A percentile compares a stretch with the other conserved stretches of the same genome.
These are phyloP conservation scores for Chironomus riparius DNA, from an alignment of 2,888 invertebrate species.

Conservation along the genomic window DNA sequence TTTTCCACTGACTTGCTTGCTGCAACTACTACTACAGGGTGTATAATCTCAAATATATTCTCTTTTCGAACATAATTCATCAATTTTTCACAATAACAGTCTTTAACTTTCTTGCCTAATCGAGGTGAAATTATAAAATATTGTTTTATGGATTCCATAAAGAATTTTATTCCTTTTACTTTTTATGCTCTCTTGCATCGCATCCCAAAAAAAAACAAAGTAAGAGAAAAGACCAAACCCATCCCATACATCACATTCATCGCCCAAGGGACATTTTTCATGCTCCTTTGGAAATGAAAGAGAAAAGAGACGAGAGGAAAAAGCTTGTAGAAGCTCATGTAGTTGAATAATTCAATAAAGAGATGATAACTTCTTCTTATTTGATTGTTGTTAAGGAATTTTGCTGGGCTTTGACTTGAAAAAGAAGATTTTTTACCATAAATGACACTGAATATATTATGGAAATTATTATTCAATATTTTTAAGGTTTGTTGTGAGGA, in stretches of 20 bases:
- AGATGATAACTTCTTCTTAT: no score
- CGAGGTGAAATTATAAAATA: slow-evolving; percentile 33
- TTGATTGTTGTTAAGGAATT: no score
- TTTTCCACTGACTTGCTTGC: slow-evolving; percentile 4
- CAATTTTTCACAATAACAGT: slow-evolving; percentile 31
- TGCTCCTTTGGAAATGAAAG: no score
- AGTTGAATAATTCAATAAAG: no score
- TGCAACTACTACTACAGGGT: slow-evolving; percentile 31
- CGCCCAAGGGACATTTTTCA: slow-evolving; percentile 29
- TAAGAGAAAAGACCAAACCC: slow-evolving; percentile 29
- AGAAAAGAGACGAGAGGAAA: no score
- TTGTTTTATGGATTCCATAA: slow-evolving; percentile 17
- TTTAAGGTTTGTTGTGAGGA: no score
- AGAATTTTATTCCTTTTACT: not conserved
- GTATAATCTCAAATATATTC: slow-evolving; percentile 32
- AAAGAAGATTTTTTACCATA: no score
- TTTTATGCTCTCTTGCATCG: not conserved
- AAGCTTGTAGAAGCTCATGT: no score
- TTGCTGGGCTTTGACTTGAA: no score
- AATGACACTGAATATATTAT: no score
- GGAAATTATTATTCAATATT: no score
- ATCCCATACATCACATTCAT: slow-evolving; percentile 34
- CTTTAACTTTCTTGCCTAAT: slow-evolving; percentile 30
- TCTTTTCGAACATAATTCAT: not conserved
- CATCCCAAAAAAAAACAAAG: no score